Base-by-base conservation (phyloP, 2,113 vertebrate species). In the Glareola pratincola region DNA sequence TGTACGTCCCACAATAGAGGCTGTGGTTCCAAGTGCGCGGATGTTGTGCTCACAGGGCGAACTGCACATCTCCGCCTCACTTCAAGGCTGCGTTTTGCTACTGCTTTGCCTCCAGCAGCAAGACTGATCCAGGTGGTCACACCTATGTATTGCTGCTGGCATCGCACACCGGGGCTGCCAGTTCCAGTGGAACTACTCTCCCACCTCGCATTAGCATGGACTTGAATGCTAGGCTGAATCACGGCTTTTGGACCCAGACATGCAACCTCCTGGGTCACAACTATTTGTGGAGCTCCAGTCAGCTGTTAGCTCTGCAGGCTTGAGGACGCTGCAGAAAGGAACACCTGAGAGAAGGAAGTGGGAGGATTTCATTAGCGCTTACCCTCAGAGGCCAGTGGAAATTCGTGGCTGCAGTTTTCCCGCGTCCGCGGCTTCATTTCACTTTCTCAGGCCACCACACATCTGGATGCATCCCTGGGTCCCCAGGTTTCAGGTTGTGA, bases 131-230 rank as follows among this genome's bases (percentile, higher is more conserved):
- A 26, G 18, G 43, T 12, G 21, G 37, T 51, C 57, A 45, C 50
- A 48, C 20, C 29, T 29, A 34, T 5, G 18, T 41, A 9, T 29
- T 53, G 45, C 45, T 69, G 56, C 54, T 63, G 39, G 34, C 51
- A 15, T 56, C 39, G 39, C 64, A 53, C 24, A 36, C 47, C 21
- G 27, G 29, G 21, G 66, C 26, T 59, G 23, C 27, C 18, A 15
- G n/a, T 77, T 66, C 64, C 29, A 88, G 32, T 5, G 21, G 36
- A 32, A 43, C 41, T n/a, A 9, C 24, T 45, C 43, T 57, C 29
- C 24, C 39, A 21, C 14, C 56, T 83, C 2, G 0, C 50, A 14
- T 51, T 24, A 22, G 39, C 45, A 37, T 0, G 2, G 39, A 30
- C 27, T 36, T 30, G 39, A 60, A 26, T 1, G 1, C 21, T 32